Evolutionary conservation across 2,113 vertebrate species (phyloP).

Genomic region (Nicator chloris): DNA sequence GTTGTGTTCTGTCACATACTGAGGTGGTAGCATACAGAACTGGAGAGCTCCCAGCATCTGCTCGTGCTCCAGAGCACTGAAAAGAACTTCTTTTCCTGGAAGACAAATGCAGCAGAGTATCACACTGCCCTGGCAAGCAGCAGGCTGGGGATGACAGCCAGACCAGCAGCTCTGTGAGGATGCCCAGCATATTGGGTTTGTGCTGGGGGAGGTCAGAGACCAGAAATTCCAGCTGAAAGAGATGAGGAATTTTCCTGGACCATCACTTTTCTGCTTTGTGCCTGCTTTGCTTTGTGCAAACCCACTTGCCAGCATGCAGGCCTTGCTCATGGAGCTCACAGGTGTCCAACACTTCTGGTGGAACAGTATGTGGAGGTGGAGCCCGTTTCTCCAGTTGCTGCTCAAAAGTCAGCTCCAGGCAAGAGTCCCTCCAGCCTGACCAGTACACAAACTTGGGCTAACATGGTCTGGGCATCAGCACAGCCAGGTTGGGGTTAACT

Average conservation of each 20-base stretch:
- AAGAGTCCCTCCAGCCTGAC: background rate
- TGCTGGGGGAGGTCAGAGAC: background rate
- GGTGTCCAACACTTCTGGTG: background rate
- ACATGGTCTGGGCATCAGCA: background rate
- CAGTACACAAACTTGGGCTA: background rate
- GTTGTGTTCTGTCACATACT: background rate
- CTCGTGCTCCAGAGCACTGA: background rate
- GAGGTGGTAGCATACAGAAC: background rate
- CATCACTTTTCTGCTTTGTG: background rate
- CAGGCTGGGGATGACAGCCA: background rate
- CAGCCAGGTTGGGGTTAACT: background rate
- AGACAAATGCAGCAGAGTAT: background rate
- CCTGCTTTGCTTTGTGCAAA: background rate
- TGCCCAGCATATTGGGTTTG: background rate
- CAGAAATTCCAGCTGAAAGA: background rate
- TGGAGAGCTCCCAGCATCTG: background rate
- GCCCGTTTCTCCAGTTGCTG: background rate
- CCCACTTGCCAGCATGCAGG: rapidly evolving
- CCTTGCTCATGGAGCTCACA: background rate
- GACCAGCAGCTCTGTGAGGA: background rate
- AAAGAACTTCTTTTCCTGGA: background rate
- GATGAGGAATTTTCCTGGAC: background rate
- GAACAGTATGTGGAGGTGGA: rapidly evolving
- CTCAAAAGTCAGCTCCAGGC: background rate
- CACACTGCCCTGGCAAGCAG: background rate